Base-by-base conservation (phyloP, 2,888 invertebrate species). In the Macrosiphum euphorbiae region DNA sequence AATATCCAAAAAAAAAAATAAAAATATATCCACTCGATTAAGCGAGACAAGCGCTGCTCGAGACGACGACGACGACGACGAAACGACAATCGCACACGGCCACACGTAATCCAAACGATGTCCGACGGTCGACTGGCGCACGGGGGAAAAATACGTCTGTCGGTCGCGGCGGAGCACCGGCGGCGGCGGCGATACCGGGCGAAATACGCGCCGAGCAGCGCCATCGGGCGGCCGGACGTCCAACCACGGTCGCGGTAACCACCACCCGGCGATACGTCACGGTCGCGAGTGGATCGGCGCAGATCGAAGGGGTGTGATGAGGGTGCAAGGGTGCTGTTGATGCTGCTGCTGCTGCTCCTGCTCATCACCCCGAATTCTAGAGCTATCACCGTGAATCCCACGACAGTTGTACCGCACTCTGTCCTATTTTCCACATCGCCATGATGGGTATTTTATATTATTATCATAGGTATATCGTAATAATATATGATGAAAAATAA, bases 101-200 rank as follows among this genome's bases (percentile, higher is more conserved):
- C 55, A 41, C 89, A 61, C 93, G 93, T 89, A 88, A 89, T 85
- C 88, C 88, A 44, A 52, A 61, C 94, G 67, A 24, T 84, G 90
- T 94, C 90, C 86, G 94, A 52, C 90, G 94, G 94, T 94, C 90
- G 90, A 94, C 94, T 90, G 90, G 61, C 90, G 20, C 67, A 67
- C 90, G 86, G 47, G 47, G 55, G 35, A 88, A 93, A 41, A 84
- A 47, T 44, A 88, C 55, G 89, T 85, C 52, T 13, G 93, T 67
- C 93, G 67, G 92, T 61, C 16, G 47, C 78, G 52, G 50, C 41
- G 52, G 44, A 50, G 47, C 50, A 52, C 26, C 41, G 26, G 55
- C 55, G 55, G 55, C 41, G 78, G 13, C 26, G 67, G 13, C 52
- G 41, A 41, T 41, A n/a, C n/a, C 88, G 88, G 61, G 61, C 67